Conservation (phyloP, 2,113 vertebrate genomes). For the Corythaeola cristata region DNA sequence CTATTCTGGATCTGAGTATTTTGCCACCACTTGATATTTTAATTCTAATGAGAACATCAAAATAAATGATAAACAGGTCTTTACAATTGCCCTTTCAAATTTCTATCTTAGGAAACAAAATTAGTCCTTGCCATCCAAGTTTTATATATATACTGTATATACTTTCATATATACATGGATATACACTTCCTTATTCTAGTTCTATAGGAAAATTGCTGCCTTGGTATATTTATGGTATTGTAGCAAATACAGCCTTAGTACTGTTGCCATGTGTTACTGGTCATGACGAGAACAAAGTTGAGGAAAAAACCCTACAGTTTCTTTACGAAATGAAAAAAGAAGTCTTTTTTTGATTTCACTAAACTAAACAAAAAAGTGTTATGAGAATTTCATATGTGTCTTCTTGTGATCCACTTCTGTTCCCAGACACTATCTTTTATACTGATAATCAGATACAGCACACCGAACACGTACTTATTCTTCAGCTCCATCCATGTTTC, state of each 20-base stretch:
- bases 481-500: constrained; percentile 3
- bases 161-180: not conserved
- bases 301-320: constrained; percentile 17
- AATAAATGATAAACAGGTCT: not conserved
- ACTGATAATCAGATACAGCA: not conserved
- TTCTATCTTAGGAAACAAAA: not conserved
- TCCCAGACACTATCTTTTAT: not conserved
- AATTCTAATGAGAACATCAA: constrained; percentile 28
- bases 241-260: not conserved
- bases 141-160: not conserved
- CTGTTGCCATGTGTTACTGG: not conserved
- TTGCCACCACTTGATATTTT: constrained; percentile 33
- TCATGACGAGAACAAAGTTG: constrained; percentile 18
- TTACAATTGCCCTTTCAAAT: constrained; percentile 8
- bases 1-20: not conserved
- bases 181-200: not conserved
- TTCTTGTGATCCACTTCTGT: not conserved
- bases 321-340: not conserved
- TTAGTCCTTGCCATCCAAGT: constrained; percentile 2
- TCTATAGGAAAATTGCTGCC: not conserved
- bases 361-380: not conserved
- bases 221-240: not conserved
- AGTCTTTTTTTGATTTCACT: constrained; percentile 9
- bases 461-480: constrained; percentile 13
- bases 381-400: not conserved